phyloP scores from a whole-genome alignment of 2,113 vertebrate species.

The Prinia subflava region DNA sequence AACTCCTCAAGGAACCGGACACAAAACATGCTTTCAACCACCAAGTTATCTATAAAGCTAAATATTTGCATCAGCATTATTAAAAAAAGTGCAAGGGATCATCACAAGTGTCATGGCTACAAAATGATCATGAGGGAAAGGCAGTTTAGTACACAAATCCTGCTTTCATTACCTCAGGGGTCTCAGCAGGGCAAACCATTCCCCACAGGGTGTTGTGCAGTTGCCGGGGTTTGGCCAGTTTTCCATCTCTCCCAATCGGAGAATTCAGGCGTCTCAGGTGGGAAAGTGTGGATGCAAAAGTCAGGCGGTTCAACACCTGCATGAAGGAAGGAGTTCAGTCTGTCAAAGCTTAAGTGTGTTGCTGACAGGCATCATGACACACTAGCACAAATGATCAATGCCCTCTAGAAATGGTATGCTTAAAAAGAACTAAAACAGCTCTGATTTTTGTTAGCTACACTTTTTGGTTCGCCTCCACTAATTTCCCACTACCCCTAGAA shows the following conservation, averaged over 20 bases:
- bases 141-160: background rate
- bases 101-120: background rate
- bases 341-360: background rate
- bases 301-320: constrained; percentile 95
- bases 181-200: constrained; percentile 98
- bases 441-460: background rate
- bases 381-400: background rate
- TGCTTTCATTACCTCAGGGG: constrained; percentile 86
- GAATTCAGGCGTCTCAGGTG: constrained; percentile 95
- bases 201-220: constrained; percentile 98
- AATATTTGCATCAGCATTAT: background rate
- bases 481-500: background rate
- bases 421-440: background rate
- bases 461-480: background rate
- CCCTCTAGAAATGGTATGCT: background rate
- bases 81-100: background rate
- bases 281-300: constrained; percentile 95
- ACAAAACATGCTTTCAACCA: background rate
- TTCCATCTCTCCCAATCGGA: constrained; percentile 94
- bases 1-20: background rate
- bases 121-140: background rate
- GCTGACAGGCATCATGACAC: background rate
- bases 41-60: background rate
- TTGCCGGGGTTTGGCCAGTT: constrained; percentile 95
- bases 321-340: background rate